These are phyloP conservation scores for Anser cygnoides DNA, from an alignment of 2,113 vertebrate species.

Conservation along the genomic window DNA sequence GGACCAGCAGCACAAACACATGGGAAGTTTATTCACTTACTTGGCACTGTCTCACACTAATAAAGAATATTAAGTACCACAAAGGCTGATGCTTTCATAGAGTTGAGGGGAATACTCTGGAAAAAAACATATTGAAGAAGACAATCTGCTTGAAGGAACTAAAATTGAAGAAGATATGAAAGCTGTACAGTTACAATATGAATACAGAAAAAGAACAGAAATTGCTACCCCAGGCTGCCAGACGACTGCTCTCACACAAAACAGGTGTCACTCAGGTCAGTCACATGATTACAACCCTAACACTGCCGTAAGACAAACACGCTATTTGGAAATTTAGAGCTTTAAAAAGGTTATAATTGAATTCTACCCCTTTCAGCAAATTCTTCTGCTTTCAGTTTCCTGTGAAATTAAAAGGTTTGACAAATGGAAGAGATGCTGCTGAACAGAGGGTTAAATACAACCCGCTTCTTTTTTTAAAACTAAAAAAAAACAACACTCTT, in stretches of 20 bases:
- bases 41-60: neutral
- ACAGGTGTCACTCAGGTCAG: neutral
- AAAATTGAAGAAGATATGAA: neutral
- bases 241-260: neutral
- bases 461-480: neutral
- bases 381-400: neutral
- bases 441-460: neutral
- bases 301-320: neutral
- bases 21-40: neutral
- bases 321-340: neutral
- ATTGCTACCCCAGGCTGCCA: neutral
- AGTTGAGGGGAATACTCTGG: neutral
- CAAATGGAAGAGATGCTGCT: accelerated
- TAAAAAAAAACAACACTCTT: neutral
- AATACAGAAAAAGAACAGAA: neutral
- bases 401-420: neutral
- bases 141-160: neutral
- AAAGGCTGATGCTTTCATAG: neutral
- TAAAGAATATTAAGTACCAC: neutral
- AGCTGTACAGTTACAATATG: neutral
- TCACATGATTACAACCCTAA: neutral
- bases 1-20: neutral
- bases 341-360: neutral
- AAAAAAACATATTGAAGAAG: neutral
- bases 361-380: neutral